Conservation (phyloP, 2,797 vertebrate genomes). For the Spinus pinus region DNA sequence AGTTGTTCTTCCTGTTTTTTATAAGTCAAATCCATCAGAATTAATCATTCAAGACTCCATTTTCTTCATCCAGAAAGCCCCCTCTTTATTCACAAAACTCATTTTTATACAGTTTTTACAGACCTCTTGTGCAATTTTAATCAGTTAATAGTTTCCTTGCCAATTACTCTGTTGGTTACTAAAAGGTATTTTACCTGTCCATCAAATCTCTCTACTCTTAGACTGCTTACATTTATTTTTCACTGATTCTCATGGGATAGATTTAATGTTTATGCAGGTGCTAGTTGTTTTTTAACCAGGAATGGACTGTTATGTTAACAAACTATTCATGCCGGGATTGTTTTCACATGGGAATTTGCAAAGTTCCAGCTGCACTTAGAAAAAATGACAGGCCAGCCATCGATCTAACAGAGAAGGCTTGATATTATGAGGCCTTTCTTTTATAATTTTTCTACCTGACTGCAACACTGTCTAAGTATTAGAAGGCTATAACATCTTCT, state of each 20-base stretch:
- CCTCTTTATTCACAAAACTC: not conserved
- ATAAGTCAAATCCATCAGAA: not conserved
- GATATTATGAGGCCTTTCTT: not conserved
- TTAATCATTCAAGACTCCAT: not conserved
- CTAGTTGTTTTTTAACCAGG: not conserved
- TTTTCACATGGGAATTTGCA: not conserved
- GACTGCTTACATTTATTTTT: not conserved
- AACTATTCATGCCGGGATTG: not conserved
- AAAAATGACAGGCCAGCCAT: not conserved
- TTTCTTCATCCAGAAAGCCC: not conserved
- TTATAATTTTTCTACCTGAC: not conserved
- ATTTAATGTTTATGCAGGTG: not conserved
- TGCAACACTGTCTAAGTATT: not conserved
- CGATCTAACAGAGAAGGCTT: not conserved
- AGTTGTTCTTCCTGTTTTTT: not conserved
- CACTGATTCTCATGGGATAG: not conserved
- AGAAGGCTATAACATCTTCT: not conserved
- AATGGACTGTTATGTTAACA: not conserved
- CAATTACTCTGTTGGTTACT: not conserved
- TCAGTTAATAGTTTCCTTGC: not conserved
- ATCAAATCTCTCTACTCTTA: not conserved
- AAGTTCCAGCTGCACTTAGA: not conserved
- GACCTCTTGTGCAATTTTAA: not conserved
- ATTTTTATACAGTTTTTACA: not conserved
- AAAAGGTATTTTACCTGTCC: not conserved